phyloP scores from a whole-genome alignment of 2,797 vertebrate species.

The Pseudotriccus pelzelni region DNA sequence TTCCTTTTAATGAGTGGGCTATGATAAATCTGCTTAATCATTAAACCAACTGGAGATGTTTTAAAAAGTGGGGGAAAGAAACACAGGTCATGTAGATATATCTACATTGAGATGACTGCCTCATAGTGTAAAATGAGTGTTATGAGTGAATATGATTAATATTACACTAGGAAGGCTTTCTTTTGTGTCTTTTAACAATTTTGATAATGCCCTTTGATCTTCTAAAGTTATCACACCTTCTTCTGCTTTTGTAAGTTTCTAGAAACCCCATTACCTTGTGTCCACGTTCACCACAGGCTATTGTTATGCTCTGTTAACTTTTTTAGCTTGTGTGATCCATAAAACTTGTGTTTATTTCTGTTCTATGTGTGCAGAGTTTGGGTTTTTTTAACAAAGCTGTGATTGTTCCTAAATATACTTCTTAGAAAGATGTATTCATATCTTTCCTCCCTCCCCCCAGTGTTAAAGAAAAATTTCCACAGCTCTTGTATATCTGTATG shows the following conservation, averaged over 20 bases:
- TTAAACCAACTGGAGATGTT: background rate
- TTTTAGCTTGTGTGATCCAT: background rate
- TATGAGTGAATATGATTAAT: background rate
- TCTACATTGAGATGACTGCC: background rate
- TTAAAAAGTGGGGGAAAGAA: background rate
- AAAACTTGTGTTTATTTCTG: background rate
- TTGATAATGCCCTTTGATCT: background rate
- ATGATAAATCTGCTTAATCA: background rate
- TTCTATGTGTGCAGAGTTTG: background rate
- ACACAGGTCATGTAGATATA: background rate
- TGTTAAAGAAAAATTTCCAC: background rate
- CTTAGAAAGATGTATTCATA: background rate
- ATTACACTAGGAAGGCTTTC: background rate
- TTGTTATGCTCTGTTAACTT: background rate
- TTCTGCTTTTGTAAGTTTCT: background rate
- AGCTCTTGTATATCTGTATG: background rate
- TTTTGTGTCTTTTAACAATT: background rate
- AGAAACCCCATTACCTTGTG: background rate
- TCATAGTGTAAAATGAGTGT: background rate
- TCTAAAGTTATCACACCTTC: background rate
- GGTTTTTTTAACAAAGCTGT: background rate
- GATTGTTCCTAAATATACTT: background rate
- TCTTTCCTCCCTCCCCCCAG: background rate
- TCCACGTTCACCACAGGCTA: rapidly evolving
- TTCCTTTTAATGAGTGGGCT: background rate